A percentile compares a stretch with the other conserved stretches of the same genome.
Conservation (phyloP, 2,797 vertebrate genomes). For the Diglossa cyanea region DNA sequence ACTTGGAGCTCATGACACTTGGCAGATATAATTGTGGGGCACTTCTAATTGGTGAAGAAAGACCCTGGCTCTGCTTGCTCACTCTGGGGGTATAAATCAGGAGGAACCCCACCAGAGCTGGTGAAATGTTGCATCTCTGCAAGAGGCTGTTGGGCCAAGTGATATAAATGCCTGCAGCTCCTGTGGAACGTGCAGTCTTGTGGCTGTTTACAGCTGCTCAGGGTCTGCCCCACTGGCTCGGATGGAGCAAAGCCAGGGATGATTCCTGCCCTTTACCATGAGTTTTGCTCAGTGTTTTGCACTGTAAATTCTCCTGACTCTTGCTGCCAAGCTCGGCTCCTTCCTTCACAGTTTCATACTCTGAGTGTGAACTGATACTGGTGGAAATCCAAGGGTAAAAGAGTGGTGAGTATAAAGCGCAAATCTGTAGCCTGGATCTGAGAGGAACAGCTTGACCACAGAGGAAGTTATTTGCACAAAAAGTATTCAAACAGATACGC, state of each 20-base stretch:
- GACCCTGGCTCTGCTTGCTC: neutral
- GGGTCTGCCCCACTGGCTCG: neutral
- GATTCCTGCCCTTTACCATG: conserved; percentile 23
- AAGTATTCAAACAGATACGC: conserved; percentile 71
- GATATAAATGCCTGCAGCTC: neutral
- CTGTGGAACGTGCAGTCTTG: neutral
- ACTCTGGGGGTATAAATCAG: neutral
- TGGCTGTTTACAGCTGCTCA: neutral
- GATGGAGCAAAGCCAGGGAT: conserved; percentile 22
- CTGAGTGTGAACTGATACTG: conserved; percentile 56
- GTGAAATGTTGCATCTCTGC: neutral
- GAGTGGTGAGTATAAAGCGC: conserved; percentile 18
- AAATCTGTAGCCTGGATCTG: conserved; percentile 50
- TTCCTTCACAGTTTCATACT: conserved; percentile 42
- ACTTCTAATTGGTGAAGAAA: conserved; percentile 34
- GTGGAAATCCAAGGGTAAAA: conserved; percentile 65
- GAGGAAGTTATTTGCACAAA: conserved; percentile 69
- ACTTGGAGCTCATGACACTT: conserved; percentile 22
- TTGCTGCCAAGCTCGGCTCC: conserved; percentile 47
- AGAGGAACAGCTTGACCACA: conserved; percentile 67
- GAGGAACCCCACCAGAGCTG: neutral
- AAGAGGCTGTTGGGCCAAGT: neutral
- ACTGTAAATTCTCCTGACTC: conserved; percentile 34
- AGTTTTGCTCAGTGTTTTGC: neutral
- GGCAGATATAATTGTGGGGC: neutral